Base-by-base conservation (phyloP, 1,140 invertebrate genomes). In the Tachypleus tridentatus region DNA sequence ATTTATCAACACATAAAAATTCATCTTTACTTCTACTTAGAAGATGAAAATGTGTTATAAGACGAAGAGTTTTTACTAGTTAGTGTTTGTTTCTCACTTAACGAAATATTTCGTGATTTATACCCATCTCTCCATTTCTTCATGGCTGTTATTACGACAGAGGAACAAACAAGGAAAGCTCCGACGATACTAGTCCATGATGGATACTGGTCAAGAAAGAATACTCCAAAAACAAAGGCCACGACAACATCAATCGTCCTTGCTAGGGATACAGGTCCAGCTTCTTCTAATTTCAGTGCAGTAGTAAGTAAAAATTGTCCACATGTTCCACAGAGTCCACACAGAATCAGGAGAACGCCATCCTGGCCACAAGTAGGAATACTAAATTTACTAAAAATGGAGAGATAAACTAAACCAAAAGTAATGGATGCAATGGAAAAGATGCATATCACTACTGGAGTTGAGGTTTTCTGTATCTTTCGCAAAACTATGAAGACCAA, bases 231-330 rank as follows among this genome's bases (percentile, higher is more conserved):
- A 63, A 92, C 81, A 74, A 94, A 93, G 8, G 91, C 90, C 77
- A 93, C 91, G 0, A 93, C 87, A 67, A 94, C 93, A 75, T 93
- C 91, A 48, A 87, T 86, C 29, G 69, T 64, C 11, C 91, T 80
- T 8, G 89, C 89, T 65, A 94, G 90, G 2, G 91, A 86, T 1
- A 93, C 88, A 29, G 90, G 89, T 10, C 90, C 89, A 4, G 90
- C 91, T 75, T 93, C 87, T 76, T 94, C 91, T 70, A 90, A 80
- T 77, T 93, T 88, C 60, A 93, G 77, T 4, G 91, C 88, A 71
- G 92, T 80, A 4, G 90, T 92, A 5, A 93, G 75, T 47, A 93
- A 78, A 63, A 93, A 91, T 77, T 93, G 91, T 3, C 90, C 90
- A 50, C 86, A 82, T 75, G 92, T 93, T 78, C 89, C 93, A 70